Evolutionary conservation across 2,888 invertebrate genomes (phyloP).

Genomic region (Chrysomela aeneicollis): DNA sequence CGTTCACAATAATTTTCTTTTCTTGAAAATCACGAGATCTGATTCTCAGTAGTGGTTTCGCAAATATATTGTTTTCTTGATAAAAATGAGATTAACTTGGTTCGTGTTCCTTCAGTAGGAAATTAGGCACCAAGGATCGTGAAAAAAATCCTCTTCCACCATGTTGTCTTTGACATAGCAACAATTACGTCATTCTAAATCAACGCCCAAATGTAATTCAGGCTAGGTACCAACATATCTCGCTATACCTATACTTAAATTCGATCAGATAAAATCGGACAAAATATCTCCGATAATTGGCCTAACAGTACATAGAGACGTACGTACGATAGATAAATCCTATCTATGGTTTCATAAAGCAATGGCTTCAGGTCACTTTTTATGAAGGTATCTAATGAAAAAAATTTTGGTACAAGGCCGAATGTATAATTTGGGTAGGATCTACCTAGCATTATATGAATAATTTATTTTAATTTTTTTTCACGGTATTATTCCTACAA

Average conservation of each 20-base stretch:
- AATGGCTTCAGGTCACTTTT: slow-evolving; percentile 4
- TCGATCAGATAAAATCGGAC: slow-evolving; percentile 50
- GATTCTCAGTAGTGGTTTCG: slow-evolving; percentile 33
- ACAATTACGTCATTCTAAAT: neutral
- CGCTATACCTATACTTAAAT: slow-evolving; percentile 39
- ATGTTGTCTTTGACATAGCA: neutral
- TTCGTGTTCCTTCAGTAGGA: no score
- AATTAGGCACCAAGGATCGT: no score
- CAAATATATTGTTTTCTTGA: neutral
- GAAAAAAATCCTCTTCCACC: no score
- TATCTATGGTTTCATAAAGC: neutral
- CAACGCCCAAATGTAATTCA: no score
- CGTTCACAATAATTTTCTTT: slow-evolving; percentile 34
- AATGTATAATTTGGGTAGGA: neutral
- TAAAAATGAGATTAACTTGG: neutral
- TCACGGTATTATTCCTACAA: neutral
- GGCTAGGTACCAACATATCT: slow-evolving; percentile 37
- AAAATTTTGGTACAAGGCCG: slow-evolving; percentile 3
- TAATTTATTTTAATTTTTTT: neutral
- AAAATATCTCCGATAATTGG: slow-evolving; percentile 49
- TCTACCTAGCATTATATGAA: neutral
- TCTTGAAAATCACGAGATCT: slow-evolving; percentile 30
- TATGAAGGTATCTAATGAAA: neutral
- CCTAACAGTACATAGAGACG: slow-evolving; percentile 49
- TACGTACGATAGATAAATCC: slow-evolving; percentile 25